Evolutionary conservation across 2,888 invertebrate species (phyloP).

Genomic region (Acronicta alni): DNA sequence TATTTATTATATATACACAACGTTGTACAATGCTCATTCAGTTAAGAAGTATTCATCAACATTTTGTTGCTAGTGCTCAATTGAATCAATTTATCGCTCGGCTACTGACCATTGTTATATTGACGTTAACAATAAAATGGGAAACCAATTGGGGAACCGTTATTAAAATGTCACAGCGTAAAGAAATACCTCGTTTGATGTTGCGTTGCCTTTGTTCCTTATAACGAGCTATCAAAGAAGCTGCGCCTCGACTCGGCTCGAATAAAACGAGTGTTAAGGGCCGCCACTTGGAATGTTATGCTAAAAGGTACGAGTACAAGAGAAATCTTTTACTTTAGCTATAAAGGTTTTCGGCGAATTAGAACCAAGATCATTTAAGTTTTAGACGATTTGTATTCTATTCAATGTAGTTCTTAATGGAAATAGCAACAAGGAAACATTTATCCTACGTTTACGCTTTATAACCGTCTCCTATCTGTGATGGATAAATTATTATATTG

Average conservation of each 20-base stretch:
- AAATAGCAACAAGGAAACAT: neutral
- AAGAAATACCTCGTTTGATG: slow-evolving; percentile 80
- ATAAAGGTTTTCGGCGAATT: slow-evolving; percentile 42
- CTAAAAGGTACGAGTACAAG: slow-evolving; percentile 66
- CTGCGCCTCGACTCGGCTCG: slow-evolving; percentile 59
- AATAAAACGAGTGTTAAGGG: slow-evolving; percentile 73
- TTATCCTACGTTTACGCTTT: no score
- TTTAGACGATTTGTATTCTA: slow-evolving; percentile 3
- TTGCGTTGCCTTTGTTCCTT: slow-evolving; percentile 77
- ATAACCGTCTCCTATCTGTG: no score
- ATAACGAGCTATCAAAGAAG: slow-evolving; percentile 77
- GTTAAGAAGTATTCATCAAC: slow-evolving; percentile 14
- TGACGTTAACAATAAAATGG: slow-evolving; percentile 70
- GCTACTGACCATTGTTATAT: slow-evolving; percentile 62
- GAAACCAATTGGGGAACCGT: slow-evolving; percentile 70
- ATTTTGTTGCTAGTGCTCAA: slow-evolving; percentile 29
- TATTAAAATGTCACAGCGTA: slow-evolving; percentile 76
- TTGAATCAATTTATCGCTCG: slow-evolving; percentile 60
- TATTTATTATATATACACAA: no score
- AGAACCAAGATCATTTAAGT: slow-evolving; percentile 24
- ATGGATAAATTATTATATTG: no score
- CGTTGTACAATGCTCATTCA: neutral
- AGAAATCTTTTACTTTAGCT: slow-evolving; percentile 53
- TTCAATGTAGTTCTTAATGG: neutral
- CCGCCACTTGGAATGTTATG: slow-evolving; percentile 61